Evolutionary conservation across 23 tunicate species (phyloP), one percentile per base, ranked within the genome.

Genomic region (Trididemnum clinides): DNA sequence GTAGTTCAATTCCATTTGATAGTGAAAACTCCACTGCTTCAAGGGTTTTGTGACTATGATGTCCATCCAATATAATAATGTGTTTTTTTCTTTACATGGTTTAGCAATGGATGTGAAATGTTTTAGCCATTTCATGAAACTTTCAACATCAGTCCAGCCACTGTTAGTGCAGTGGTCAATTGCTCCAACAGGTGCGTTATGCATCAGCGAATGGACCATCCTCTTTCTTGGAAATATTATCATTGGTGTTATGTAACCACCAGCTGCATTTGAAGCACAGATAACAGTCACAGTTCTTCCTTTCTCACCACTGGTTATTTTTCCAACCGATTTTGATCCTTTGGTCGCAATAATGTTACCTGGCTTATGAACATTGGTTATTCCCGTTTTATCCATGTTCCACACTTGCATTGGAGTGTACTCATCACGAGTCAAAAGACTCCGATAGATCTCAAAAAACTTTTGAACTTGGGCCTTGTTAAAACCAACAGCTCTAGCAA

Each of bases 101-200:
- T 69, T 69, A 3, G 75, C 75, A 69, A 69, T 69, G 2, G 36
- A 18, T 28, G 75, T 33, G 38, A 73, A 73, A 39, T 37, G 80
- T 37, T 15, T 73, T 57, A 73, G 26, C 80, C 80, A 73, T 2
- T 7, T 73, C 57, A 73, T 5, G 38, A 73, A 73, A 29, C 3
- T 39, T 36, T 38, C 10, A 3, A 1, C 57, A 5, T 73, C 80
- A 2, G 80, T 73, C 80, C 80, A 73, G 29, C 80, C 80, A 37
- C 57, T 73, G 18, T 37, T 29, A 19, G 80, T 36, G 29, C 57
- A 36, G 38, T 73, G 27, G 18, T 26, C 76, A 73, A 73, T 38
- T 36, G 80, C 80, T 19, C 80, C 80, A 36, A n/a, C 12, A 10
- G 80, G 80, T 2, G 80, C 80, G n/a, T 73, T 26, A 23, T 73